phyloP scores from a whole-genome alignment of 2,113 vertebrate genomes.

The Zosterops borbonicus region DNA sequence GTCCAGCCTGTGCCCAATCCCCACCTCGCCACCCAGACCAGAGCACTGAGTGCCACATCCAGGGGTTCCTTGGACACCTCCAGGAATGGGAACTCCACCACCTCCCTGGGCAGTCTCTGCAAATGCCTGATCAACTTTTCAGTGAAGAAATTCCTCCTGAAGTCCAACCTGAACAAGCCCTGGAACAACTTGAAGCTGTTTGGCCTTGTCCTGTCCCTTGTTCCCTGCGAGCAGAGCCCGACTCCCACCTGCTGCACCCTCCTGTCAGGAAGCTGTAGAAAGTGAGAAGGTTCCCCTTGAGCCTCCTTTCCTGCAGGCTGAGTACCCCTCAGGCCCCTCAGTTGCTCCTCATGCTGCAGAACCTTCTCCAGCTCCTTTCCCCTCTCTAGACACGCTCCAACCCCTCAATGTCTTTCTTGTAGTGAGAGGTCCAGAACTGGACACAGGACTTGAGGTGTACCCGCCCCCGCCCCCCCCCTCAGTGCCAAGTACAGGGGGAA shows the following conservation, averaged over 20 bases:
- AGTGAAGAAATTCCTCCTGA: neutral
- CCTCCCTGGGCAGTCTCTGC: neutral
- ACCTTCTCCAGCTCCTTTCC: fast-evolving
- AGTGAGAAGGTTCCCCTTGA: neutral
- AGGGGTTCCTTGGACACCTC: neutral
- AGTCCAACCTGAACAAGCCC: neutral
- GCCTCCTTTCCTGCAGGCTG: neutral
- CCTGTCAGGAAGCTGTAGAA: neutral
- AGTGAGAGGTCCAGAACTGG: neutral
- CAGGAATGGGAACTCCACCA: neutral
- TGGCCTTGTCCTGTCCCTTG: neutral
- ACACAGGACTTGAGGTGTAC: neutral
- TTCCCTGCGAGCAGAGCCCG: fast-evolving
- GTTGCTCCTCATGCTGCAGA: neutral
- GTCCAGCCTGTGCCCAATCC: too few relatives aligned
- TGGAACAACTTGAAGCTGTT: neutral
- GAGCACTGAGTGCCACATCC: neutral
- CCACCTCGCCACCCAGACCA: neutral
- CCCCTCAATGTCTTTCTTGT: neutral
- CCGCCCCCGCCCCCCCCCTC: too few relatives aligned
- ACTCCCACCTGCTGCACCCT: neutral
- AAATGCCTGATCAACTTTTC: neutral
- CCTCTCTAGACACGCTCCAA: neutral
- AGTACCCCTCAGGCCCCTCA: neutral
- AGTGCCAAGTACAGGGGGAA: too few relatives aligned